Evolutionary conservation across 30 jellyfish, hydroid and myxozoan genomes (phyloP).

Genomic region (Hydractinia echinata): DNA sequence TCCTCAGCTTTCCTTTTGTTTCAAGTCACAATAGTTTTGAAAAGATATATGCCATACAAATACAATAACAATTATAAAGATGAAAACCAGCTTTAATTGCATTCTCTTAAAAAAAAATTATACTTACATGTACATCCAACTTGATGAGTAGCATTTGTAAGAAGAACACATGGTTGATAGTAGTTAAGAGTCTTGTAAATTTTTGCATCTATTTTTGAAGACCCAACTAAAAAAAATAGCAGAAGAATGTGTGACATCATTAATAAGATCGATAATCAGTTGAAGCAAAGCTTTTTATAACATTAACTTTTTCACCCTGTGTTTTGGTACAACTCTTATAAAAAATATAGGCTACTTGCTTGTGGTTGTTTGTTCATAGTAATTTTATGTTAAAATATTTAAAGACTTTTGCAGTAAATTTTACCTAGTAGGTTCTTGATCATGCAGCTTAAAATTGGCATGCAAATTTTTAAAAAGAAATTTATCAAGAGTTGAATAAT

Average conservation of each 20-base stretch:
- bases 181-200: slow-evolving; percentile 61
- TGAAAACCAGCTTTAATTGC: neutral
- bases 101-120: neutral
- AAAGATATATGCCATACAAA: neutral
- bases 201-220: slow-evolving; percentile 48
- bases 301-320: too few relatives aligned
- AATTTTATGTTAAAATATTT: too few relatives aligned
- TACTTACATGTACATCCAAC: slow-evolving; percentile 96
- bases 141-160: slow-evolving; percentile 93
- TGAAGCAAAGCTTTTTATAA: too few relatives aligned
- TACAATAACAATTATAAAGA: neutral
- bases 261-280: neutral
- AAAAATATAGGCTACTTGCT: too few relatives aligned
- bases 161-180: slow-evolving; percentile 67
- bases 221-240: slow-evolving; percentile 43
- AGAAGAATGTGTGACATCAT: neutral
- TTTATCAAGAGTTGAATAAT: too few relatives aligned
- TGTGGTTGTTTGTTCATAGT: too few relatives aligned
- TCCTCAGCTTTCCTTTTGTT: too few relatives aligned
- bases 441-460: too few relatives aligned
- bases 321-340: too few relatives aligned
- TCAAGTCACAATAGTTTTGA: neutral
- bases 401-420: too few relatives aligned
- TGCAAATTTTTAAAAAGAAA: too few relatives aligned
- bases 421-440: too few relatives aligned